These are phyloP conservation scores for Castor canadensis DNA, from an alignment of 2,113 vertebrate species.

Conservation along the genomic window DNA sequence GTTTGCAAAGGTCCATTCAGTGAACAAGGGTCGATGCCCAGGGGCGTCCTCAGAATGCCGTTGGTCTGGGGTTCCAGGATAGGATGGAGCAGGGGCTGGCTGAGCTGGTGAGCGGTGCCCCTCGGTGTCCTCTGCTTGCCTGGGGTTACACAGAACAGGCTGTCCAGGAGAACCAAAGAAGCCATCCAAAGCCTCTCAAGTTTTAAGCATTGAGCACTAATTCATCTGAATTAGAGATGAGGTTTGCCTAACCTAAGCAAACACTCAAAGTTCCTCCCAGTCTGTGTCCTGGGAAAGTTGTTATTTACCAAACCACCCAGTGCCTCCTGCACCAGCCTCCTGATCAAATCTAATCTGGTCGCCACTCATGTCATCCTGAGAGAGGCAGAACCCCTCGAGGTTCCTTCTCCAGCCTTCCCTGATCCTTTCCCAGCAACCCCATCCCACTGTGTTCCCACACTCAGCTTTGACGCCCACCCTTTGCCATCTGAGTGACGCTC, in stretches of 20 bases:
- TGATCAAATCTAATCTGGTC: neutral
- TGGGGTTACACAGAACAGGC: accelerated
- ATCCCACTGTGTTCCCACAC: neutral
- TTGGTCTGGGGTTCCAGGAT: neutral
- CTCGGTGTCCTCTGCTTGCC: neutral
- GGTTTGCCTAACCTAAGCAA: too few relatives aligned
- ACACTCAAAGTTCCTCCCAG: neutral
- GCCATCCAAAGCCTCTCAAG: neutral
- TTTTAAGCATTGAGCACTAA: neutral
- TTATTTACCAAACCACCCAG: neutral
- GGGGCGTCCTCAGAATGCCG: too few relatives aligned
- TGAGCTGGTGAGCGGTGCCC: neutral
- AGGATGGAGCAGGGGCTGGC: neutral
- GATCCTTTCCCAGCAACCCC: too few relatives aligned
- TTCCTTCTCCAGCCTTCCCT: too few relatives aligned
- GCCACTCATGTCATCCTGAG: too few relatives aligned
- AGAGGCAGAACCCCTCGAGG: too few relatives aligned
- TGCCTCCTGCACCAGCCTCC: neutral
- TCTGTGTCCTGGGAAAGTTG: neutral
- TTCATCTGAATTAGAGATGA: neutral
- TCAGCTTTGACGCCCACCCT: neutral
- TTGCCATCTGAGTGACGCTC: neutral
- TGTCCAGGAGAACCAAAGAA: neutral
- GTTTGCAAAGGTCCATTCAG: neutral
- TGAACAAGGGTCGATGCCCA: neutral